phyloP scores from a whole-genome alignment of 1,140 invertebrate genomes.

The Prorops nasuta region DNA sequence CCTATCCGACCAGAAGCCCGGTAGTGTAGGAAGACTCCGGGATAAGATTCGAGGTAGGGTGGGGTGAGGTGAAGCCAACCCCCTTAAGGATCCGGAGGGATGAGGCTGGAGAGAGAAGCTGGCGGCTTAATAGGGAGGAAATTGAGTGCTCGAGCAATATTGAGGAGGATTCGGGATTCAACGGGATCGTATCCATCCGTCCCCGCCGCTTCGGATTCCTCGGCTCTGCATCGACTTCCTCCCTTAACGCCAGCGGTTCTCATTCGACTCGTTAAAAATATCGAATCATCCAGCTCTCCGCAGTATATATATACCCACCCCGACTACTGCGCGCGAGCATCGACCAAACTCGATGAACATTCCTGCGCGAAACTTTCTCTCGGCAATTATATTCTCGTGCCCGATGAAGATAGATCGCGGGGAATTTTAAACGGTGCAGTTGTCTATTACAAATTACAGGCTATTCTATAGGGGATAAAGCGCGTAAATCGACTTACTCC shows the following conservation, averaged over 20 bases:
- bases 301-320: too few relatives aligned
- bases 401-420: too few relatives aligned
- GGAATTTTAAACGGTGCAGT: too few relatives aligned
- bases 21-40: slow-evolving; percentile 42
- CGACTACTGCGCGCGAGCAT: too few relatives aligned
- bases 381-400: too few relatives aligned
- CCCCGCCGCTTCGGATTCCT: slow-evolving; percentile 49
- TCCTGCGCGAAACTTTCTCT: too few relatives aligned
- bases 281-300: too few relatives aligned
- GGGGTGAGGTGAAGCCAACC: slow-evolving; percentile 1
- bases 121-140: slow-evolving; percentile 58
- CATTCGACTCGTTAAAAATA: too few relatives aligned
- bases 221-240: slow-evolving; percentile 46
- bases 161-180: slow-evolving; percentile 54
- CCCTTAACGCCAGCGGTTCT: slow-evolving; percentile 34
- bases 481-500: slow-evolving; percentile 75
- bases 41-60: slow-evolving; percentile 41
- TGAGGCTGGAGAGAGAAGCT: slow-evolving; percentile 37
- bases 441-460: too few relatives aligned
- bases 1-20: slow-evolving; percentile 44
- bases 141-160: slow-evolving; percentile 58
- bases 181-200: slow-evolving; percentile 46
- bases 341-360: too few relatives aligned
- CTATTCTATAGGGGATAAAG: too few relatives aligned
- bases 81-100: slow-evolving; percentile 3